A percentile compares a stretch with the other conserved stretches of the same genome.
Conservation (phyloP, 1,140 invertebrate genomes). For the Drosophila kikkawai region DNA sequence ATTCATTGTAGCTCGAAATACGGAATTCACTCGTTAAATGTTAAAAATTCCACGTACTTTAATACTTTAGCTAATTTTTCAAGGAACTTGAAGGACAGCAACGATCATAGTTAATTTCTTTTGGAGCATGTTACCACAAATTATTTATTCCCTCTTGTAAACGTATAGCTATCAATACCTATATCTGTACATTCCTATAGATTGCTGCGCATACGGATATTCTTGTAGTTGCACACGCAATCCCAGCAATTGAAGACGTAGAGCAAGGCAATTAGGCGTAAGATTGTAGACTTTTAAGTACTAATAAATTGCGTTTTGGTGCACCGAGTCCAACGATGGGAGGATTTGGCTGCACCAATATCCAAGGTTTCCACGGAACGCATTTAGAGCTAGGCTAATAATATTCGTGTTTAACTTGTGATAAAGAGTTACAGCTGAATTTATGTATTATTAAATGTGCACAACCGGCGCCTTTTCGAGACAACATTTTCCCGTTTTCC, state of each 20-base stretch:
- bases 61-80: slow-evolving; percentile 59
- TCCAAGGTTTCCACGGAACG: slow-evolving; percentile 4
- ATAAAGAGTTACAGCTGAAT: slow-evolving; percentile 52
- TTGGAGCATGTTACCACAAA: slow-evolving; percentile 63
- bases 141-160: slow-evolving; percentile 68
- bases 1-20: slow-evolving; percentile 57
- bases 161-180: slow-evolving; percentile 37
- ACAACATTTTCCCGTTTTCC: neutral
- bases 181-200: slow-evolving; percentile 63
- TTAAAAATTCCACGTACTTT: slow-evolving; percentile 35
- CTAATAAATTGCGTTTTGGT: slow-evolving; percentile 37
- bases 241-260: slow-evolving; percentile 38
- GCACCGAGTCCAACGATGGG: slow-evolving; percentile 19
- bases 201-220: slow-evolving; percentile 46
- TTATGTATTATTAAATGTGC: slow-evolving; percentile 48
- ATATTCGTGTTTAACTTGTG: slow-evolving; percentile 49
- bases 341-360: slow-evolving; percentile 20
- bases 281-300: slow-evolving; percentile 24
- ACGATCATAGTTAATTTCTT: slow-evolving; percentile 51
- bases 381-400: slow-evolving; percentile 35
- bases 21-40: slow-evolving; percentile 70
- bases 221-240: slow-evolving; percentile 54
- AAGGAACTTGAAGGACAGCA: slow-evolving; percentile 18
- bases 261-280: slow-evolving; percentile 36
- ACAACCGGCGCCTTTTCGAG: slow-evolving; percentile 1